These are phyloP conservation scores for Chloroceryle inda DNA, from an alignment of 2,797 vertebrate species.

Conservation along the genomic window DNA sequence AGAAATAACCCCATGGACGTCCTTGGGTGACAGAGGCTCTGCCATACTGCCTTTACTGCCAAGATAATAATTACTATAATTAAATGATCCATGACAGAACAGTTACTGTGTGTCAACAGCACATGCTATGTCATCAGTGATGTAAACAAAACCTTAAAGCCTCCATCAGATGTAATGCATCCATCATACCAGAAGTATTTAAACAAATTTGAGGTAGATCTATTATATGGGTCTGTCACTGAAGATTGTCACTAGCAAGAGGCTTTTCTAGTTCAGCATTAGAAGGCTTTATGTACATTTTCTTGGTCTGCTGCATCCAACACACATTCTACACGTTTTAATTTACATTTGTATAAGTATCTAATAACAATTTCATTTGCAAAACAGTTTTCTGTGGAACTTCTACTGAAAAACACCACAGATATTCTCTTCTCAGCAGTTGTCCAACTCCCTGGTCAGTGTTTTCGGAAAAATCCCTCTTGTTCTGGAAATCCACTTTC, in stretches of 20 bases:
- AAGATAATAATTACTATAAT: neutral
- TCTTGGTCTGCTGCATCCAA: neutral
- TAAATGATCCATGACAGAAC: neutral
- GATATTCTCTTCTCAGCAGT: neutral
- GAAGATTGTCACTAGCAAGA: neutral
- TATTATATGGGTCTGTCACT: neutral
- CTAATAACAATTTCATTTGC: neutral
- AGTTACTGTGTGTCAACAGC: neutral
- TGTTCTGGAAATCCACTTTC: neutral
- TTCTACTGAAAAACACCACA: neutral
- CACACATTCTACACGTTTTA: neutral
- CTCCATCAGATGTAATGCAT: neutral
- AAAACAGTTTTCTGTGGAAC: neutral
- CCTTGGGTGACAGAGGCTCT: neutral
- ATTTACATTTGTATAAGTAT: neutral
- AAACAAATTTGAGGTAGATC: neutral
- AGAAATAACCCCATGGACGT: neutral
- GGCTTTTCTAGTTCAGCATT: neutral
- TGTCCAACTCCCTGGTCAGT: neutral
- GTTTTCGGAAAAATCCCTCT: neutral
- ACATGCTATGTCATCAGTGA: neutral
- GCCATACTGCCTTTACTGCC: neutral
- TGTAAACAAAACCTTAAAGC: neutral
- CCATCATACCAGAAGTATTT: neutral
- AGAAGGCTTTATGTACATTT: neutral